Conservation (phyloP, 2,888 invertebrate genomes). For the Watsonalla cultraria region DNA sequence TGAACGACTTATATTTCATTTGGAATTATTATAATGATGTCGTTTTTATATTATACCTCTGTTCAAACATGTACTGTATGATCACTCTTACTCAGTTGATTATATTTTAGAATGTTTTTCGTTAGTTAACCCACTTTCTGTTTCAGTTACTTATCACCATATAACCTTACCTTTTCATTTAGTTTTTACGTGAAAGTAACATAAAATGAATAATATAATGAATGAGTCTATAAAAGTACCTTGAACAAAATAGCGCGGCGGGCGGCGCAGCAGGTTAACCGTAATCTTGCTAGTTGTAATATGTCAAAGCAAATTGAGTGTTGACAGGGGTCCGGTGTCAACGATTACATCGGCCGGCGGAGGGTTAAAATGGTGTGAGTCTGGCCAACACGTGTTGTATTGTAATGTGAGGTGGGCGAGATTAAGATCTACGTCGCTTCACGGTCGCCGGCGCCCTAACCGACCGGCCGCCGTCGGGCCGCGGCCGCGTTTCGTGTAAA, state of each 20-base stretch:
- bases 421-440: conserved; percentile 26
- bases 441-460: conserved; percentile 10
- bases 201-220: not conserved
- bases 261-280: not conserved
- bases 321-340: conserved; percentile 17
- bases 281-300: conserved; percentile 7
- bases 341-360: conserved; percentile 5
- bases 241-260: not conserved
- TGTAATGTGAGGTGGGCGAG: conserved; percentile 7
- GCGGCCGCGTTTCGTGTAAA: not conserved
- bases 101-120: no score
- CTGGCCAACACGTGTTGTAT: conserved; percentile 2
- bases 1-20: no score
- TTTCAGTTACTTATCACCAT: no score
- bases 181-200: not conserved
- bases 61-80: no score
- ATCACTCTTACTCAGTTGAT: no score
- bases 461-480: conserved; percentile 10
- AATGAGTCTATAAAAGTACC: not conserved
- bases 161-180: not conserved
- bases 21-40: no score
- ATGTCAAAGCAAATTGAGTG: conserved; percentile 16
- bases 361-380: conserved; percentile 5
- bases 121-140: no score
- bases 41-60: no score